These are phyloP conservation scores for Steatocranus sp. DNA, from an alignment of 2,797 vertebrate species.

Conservation along the genomic window DNA sequence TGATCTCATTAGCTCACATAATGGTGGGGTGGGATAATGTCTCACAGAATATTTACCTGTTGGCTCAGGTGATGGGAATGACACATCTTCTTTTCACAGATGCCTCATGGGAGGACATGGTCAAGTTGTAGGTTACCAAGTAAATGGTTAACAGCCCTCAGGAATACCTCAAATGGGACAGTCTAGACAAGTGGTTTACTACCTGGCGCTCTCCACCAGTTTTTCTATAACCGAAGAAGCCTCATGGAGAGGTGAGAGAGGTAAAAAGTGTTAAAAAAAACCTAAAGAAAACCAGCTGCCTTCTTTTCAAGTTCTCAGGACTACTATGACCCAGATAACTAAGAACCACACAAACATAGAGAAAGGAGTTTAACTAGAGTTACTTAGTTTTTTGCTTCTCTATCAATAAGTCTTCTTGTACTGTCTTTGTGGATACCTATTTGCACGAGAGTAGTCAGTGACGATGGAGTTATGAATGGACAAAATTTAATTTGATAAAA, in stretches of 20 bases:
- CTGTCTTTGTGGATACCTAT: not conserved
- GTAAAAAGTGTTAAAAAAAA: not conserved
- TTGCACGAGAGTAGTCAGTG: not conserved
- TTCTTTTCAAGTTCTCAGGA: not conserved
- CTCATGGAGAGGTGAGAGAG: not conserved
- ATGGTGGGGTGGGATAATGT: not conserved
- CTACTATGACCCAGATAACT: not conserved
- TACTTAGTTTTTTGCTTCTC: not conserved
- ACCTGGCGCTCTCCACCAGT: not conserved
- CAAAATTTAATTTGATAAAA: not conserved
- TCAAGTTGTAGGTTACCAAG: not conserved
- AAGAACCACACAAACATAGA: not conserved
- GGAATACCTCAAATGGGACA: not conserved
- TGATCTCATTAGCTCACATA: not conserved
- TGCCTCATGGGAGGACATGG: not conserved
- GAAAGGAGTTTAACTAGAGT: not conserved
- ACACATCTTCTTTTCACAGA: not conserved
- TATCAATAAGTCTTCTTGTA: not conserved
- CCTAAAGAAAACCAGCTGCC: not conserved
- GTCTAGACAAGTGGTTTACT: not conserved
- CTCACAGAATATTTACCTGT: not conserved
- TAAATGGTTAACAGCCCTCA: not conserved
- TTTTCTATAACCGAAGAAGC: not conserved
- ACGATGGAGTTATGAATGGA: not conserved
- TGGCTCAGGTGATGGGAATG: not conserved